Percentiles rank a stretch among this genome's conserved stretches.
Conservation (phyloP, 2,797 vertebrate genomes). For the Diglossa cyanea region DNA sequence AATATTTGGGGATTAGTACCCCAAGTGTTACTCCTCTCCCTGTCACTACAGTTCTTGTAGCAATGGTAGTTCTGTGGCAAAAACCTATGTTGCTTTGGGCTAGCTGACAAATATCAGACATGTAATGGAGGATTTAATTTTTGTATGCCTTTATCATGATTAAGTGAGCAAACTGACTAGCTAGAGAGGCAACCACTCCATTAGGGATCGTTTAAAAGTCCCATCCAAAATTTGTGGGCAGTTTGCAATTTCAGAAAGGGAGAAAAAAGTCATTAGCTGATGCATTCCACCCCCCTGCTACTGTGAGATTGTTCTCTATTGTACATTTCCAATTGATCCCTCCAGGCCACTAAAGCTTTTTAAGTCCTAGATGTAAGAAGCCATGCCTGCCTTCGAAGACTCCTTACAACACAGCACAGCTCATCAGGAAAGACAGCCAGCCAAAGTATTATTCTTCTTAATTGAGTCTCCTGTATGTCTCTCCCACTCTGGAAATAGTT, state of each 20-base stretch:
- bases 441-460: neutral
- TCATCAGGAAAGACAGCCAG: neutral
- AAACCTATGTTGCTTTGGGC: neutral
- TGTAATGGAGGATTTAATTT: neutral
- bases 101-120: neutral
- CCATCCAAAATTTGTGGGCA: neutral
- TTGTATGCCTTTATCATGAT: neutral
- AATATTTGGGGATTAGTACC: neutral
- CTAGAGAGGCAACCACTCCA: neutral
- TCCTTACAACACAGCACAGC: neutral
- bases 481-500: neutral
- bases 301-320: neutral
- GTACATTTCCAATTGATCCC: neutral
- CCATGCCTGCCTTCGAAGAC: neutral
- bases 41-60: neutral
- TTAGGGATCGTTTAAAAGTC: neutral
- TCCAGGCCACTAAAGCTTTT: conserved; percentile 20
- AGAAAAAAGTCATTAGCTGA: neutral
- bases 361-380: neutral
- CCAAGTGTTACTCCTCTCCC: neutral
- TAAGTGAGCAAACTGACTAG: neutral
- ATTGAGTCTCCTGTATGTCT: neutral
- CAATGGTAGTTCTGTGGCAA: neutral
- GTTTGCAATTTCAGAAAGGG: neutral
- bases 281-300: neutral